These are phyloP conservation scores for Rhopilema esculentum DNA, from an alignment of 30 jellyfish, hydroid and myxozoan species.

Conservation along the genomic window DNA sequence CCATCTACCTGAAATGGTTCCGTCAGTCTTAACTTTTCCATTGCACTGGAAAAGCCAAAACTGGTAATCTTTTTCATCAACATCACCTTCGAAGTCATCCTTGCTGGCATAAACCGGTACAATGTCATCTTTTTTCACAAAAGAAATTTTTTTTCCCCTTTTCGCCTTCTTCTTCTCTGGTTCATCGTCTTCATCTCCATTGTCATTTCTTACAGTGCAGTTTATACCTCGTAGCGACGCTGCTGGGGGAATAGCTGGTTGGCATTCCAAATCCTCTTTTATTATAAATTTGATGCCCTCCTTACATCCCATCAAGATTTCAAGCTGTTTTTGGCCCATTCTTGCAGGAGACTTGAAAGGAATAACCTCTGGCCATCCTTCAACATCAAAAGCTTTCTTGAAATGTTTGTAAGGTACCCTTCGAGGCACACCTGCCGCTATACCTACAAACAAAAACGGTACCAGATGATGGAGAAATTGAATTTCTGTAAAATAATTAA, in stretches of 20 bases:
- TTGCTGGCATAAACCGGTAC: conserved; percentile 45
- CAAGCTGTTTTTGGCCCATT: conserved; percentile 1
- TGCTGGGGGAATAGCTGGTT: neutral
- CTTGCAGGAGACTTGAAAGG: conserved; percentile 22
- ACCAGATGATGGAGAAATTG: neutral
- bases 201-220: neutral
- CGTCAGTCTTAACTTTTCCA: conserved; percentile 42
- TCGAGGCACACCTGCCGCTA: neutral
- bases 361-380: conserved; percentile 44
- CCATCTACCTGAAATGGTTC: conserved; percentile 51
- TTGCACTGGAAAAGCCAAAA: conserved; percentile 51
- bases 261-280: neutral
- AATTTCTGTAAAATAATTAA: no score
- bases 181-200: neutral
- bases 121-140: conserved; percentile 53
- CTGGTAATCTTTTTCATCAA: conserved; percentile 19
- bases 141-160: conserved; percentile 40
- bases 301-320: neutral
- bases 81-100: conserved; percentile 6
- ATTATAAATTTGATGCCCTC: neutral
- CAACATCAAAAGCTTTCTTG: conserved; percentile 4
- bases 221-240: neutral
- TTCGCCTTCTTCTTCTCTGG: neutral
- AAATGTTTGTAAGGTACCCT: neutral
- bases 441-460: neutral